phyloP scores from a whole-genome alignment of 2,113 vertebrate species.

The Saguinus midas region DNA sequence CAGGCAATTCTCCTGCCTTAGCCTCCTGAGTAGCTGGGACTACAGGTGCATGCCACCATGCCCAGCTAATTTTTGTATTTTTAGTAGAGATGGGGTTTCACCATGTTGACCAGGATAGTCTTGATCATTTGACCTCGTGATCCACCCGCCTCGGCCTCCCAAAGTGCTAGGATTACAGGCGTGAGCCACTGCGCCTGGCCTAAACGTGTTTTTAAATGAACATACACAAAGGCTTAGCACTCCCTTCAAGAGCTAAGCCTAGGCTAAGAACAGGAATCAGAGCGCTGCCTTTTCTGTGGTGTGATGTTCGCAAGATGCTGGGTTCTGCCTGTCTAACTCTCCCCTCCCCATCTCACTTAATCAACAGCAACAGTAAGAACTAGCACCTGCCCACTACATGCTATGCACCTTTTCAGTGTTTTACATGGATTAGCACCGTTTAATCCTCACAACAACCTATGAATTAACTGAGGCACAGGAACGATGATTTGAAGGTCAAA shows the following conservation, averaged over 20 bases:
- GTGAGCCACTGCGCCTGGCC: too few species aligned
- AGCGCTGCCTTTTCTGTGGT: not conserved
- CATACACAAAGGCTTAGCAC: not conserved
- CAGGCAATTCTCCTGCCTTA: too few species aligned
- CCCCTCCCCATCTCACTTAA: not conserved
- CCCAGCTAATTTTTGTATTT: too few species aligned
- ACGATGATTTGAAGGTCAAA: conserved; percentile 11
- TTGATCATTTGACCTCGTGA: too few species aligned
- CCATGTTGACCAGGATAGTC: too few species aligned
- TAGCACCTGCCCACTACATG: not conserved
- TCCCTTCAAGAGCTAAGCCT: not conserved
- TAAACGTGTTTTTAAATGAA: not conserved
- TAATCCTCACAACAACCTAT: not conserved
- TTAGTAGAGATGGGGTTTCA: too few species aligned
- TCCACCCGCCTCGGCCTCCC: too few species aligned
- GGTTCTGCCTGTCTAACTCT: not conserved
- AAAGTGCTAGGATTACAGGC: too few species aligned
- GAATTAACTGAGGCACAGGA: not conserved
- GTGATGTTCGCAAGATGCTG: not conserved
- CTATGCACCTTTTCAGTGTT: not conserved
- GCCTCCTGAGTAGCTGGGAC: too few species aligned
- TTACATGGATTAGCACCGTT: not conserved
- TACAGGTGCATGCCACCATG: too few species aligned
- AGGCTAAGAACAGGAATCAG: not conserved
- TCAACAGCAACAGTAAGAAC: not conserved